Conservation (phyloP, 2,888 invertebrate genomes). For the Cinara cedri region DNA sequence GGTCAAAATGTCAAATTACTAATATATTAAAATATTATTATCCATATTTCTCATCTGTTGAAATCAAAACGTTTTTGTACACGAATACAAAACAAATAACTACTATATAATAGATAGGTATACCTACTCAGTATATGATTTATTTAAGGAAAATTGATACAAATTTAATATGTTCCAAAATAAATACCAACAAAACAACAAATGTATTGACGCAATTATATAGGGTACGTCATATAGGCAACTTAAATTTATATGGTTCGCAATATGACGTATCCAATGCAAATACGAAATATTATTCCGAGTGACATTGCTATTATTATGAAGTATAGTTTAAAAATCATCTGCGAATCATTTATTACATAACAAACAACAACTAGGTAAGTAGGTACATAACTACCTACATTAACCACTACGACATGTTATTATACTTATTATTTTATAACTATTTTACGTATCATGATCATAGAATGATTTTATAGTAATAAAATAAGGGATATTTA, state of each 20-base stretch:
- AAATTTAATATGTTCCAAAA: constrained; percentile 20
- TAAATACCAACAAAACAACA: neutral
- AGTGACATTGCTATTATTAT: neutral
- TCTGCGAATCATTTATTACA: neutral
- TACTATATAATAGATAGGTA: neutral
- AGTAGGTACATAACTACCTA: no score
- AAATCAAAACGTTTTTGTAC: constrained; percentile 1
- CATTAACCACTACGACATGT: no score
- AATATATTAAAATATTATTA: neutral
- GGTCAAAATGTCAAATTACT: neutral
- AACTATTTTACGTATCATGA: no score
- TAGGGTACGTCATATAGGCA: neutral
- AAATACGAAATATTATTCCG: neutral
- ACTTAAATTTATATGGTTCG: neutral
- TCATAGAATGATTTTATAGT: no score
- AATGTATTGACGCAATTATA: neutral
- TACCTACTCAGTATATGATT: neutral
- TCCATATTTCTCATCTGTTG: neutral
- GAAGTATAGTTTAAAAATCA: neutral
- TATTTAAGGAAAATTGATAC: neutral
- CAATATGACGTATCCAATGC: neutral
- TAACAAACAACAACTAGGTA: neutral
- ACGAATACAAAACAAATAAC: constrained; percentile 15
- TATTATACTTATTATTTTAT: no score
- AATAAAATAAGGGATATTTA: no score